These are phyloP conservation scores for Pseudochaenichthys georgianus DNA, from an alignment of 2,797 vertebrate species.

Conservation along the genomic window DNA sequence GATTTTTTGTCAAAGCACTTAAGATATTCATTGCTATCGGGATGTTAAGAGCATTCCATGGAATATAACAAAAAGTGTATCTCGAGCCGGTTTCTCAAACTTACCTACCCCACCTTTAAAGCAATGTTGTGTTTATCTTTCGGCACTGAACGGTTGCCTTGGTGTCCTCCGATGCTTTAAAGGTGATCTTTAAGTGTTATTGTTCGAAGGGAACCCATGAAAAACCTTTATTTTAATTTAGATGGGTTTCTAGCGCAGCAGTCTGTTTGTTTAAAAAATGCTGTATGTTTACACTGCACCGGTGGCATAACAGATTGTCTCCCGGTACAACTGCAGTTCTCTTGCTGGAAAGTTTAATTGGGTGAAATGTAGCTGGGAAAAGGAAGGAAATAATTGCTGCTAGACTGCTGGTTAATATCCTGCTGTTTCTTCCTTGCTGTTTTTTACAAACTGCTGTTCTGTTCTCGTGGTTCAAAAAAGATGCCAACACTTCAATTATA, in stretches of 20 bases:
- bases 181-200: background rate
- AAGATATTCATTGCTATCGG: too few relatives aligned
- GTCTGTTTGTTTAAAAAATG: slow-evolving; percentile 7
- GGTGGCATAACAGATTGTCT: slow-evolving; percentile 1
- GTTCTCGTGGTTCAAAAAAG: background rate
- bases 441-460: slow-evolving; percentile 9
- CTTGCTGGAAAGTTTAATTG: slow-evolving; percentile 22
- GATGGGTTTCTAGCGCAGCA: slow-evolving; percentile 1
- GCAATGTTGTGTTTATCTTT: slow-evolving; percentile 12
- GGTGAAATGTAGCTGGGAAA: slow-evolving; percentile 15
- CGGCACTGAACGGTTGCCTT: background rate
- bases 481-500: slow-evolving; percentile 15
- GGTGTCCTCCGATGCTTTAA: background rate
- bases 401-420: slow-evolving; percentile 19
- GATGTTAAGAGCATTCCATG: too few relatives aligned
- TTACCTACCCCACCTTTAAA: background rate
- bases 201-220: background rate
- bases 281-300: slow-evolving; percentile 17
- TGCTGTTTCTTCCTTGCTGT: background rate
- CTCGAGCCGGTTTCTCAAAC: too few relatives aligned
- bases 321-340: background rate
- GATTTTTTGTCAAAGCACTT: too few relatives aligned
- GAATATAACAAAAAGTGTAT: too few relatives aligned
- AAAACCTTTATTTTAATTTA: background rate
- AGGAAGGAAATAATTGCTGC: slow-evolving; percentile 18